Percentiles rank a stretch among this genome's conserved stretches.
Conservation (phyloP, 2,113 vertebrate species). For the Ceratotherium simum region DNA sequence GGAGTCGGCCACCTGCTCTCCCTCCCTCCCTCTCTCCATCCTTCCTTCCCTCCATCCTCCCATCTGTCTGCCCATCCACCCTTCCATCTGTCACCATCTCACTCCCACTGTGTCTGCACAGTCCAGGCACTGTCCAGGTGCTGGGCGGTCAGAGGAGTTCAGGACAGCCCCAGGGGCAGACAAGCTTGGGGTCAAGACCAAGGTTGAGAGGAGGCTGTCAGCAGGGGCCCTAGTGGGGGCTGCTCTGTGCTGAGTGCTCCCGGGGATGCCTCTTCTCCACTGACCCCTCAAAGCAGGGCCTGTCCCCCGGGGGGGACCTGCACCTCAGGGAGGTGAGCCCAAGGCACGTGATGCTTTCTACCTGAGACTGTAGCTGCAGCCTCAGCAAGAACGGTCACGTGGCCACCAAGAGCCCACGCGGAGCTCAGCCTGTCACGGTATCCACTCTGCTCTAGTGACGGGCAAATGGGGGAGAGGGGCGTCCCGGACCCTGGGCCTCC, state of each 20-base stretch:
- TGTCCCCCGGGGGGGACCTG: background rate
- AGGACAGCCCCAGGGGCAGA: background rate
- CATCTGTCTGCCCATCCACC: too few species aligned
- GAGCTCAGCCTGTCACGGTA: background rate
- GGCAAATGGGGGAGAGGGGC: background rate
- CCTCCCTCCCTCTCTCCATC: background rate
- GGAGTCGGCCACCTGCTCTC: accelerated
- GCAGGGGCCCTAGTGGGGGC: background rate
- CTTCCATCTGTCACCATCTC: background rate
- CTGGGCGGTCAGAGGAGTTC: background rate
- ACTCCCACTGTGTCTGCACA: background rate
- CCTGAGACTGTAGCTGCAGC: background rate
- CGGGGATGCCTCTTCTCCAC: too few species aligned
- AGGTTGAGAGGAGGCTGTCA: background rate
- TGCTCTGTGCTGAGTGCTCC: background rate
- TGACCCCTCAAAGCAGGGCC: background rate
- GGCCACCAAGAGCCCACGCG: background rate
- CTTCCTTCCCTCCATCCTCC: accelerated
- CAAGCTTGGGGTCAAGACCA: background rate
- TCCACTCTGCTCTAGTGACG: background rate
- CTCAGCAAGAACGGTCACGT: accelerated
- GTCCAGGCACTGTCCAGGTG: background rate
- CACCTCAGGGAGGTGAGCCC: background rate
- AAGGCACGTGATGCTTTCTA: background rate
- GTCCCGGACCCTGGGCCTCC: background rate